Base-by-base conservation (phyloP, 2,113 vertebrate genomes). In the Pongo abelii region DNA sequence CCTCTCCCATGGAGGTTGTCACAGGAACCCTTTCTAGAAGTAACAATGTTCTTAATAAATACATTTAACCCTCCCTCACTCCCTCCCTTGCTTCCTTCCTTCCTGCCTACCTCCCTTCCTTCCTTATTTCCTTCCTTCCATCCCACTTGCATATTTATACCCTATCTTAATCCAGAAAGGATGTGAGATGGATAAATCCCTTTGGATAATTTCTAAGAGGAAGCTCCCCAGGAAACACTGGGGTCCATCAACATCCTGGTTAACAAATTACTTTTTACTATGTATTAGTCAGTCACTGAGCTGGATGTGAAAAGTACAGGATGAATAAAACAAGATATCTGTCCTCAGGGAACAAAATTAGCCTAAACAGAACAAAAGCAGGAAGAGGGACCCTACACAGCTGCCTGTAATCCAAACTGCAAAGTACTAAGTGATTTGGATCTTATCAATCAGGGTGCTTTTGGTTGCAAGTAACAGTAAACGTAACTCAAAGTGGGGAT, bases 401-500 rank as follows among this genome's bases (percentile, higher is more conserved):
- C 25, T 9, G 25, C 50, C 23, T 40, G 3, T 30, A 74, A 46
- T 32, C 38, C 35, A n/a, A 2, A 1, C 6, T 48, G 48, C 20
- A 16, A 30, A 70, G 50, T 17, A 43, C 11, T 67, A 35, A 89
- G 38, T 9, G 1, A 48, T 18, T 11, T 30, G 27, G 11, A 18
- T 64, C 50, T 83, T 78, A 64, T 48, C 57, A 18, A 0, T 48
- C 74, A 83, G 27, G 23, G 46, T 57, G 13, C 38, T 89, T 52
- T 43, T 25, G 59, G 78, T 32, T 74, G 75, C 48, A 95, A 86
- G 52, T 50, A 59, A 95, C 75, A 84, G n/a, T 94, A 70, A 90
- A 87, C 25, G 57, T 77, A 69, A 12, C 48, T 83, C 77, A 67
- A 38, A 83, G 43, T 8, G 7, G n/a, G 8, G 35, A 59, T 72